Base-by-base conservation (phyloP, 2,888 invertebrate genomes). In the Graphium colonna region DNA sequence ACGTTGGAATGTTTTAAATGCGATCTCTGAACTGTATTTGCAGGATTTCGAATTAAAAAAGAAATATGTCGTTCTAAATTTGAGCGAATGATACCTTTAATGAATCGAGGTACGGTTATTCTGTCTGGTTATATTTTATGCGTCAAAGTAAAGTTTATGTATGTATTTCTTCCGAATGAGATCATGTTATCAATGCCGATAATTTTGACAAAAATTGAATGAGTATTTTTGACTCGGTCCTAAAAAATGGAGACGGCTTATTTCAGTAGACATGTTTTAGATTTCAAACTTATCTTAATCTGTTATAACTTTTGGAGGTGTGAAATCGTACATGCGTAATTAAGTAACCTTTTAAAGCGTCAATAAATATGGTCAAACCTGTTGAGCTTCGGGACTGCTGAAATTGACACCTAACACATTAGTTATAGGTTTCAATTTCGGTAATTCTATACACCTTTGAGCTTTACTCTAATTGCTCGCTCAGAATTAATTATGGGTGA, bases 401-500 rank as follows among this genome's bases (percentile, higher is more conserved):
- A 31, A 45, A 45, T 31, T 15, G 31, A 16, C 4, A 51, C 40
- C 40, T 15, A 17, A 21, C 13, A 7, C 1, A 7, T 10, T 40
- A 3, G 18, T n/a, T 4, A 45, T 45, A 51, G n/a, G 40, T 33
- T 39, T 51, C 18, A 45, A 16, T 40, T 40, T 45, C 8, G 31
- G 9, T 40, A 45, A 18, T 3, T 13, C 38, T 51, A 31, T 10
- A 17, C 12, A 16, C 31, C 39, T 31, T 40, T 45, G 44, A 28
- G 51, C 44, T 41, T 51, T 39, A 10, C 18, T 21, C 18, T 51
- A 49, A 57, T 52, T 55, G 51, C 33, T 42, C 45, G 51, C 26
- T 51, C 42, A 41, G 36, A 46, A 52, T 49, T 42, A 54, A 57
- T 54, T 55, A 55, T 13, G 10, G 10, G 45, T 40, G 31, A 51